Evolutionary conservation across 2,888 invertebrate species (phyloP).

Genomic region (Keiferia lycopersicella): DNA sequence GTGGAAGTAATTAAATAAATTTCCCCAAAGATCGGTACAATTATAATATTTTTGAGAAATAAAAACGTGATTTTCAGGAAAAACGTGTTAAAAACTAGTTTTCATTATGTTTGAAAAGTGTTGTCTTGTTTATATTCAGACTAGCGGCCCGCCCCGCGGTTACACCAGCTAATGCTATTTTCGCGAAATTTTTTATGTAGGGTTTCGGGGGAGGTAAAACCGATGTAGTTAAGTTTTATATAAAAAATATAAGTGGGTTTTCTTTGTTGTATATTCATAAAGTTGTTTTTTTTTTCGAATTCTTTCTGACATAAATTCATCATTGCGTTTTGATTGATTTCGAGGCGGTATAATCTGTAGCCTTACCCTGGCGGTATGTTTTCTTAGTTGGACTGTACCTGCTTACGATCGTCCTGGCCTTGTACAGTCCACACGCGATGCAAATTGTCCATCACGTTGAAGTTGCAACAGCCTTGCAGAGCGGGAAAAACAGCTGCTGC

Average conservation of each 20-base stretch:
- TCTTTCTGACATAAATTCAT: no score
- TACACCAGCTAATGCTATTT: no score
- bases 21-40: not conserved
- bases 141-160: no score
- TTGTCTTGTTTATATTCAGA: not conserved
- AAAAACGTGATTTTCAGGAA: not conserved
- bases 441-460: slow-evolving; percentile 2
- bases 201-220: no score
- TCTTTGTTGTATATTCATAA: no score
- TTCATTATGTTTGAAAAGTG: not conserved
- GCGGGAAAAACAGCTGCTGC: slow-evolving; percentile 7
- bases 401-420: not conserved
- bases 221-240: no score
- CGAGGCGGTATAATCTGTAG: no score
- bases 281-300: no score
- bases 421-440: slow-evolving; percentile 15
- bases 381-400: not conserved
- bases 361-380: no score
- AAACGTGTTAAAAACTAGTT: not conserved
- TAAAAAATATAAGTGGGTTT: no score
- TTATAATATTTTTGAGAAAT: not conserved
- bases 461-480: slow-evolving; percentile 3
- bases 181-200: no score
- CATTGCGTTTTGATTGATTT: no score
- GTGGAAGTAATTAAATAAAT: not conserved